A percentile compares a stretch with the other conserved stretches of the same genome.
Conservation (phyloP, 2,797 vertebrate genomes). For the Muraenolepis orangiensis region DNA sequence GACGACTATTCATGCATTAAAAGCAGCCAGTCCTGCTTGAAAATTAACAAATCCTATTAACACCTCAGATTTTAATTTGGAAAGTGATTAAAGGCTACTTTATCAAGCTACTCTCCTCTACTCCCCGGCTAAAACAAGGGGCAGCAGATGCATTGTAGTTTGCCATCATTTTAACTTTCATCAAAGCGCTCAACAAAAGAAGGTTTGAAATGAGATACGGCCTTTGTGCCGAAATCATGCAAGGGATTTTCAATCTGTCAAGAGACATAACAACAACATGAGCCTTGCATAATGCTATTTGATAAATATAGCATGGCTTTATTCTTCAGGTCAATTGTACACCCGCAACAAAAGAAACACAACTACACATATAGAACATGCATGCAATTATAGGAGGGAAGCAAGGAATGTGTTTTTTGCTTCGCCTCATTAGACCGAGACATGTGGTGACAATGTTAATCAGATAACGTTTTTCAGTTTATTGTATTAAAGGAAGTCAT, state of each 20-base stretch:
- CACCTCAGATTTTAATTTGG: neutral
- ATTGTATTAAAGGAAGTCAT: neutral
- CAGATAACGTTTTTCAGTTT: neutral
- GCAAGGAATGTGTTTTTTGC: neutral
- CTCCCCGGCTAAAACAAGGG: neutral
- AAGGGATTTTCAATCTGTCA: neutral
- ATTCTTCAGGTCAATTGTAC: neutral
- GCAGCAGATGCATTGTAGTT: neutral
- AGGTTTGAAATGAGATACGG: neutral
- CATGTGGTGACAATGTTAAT: neutral
- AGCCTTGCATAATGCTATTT: neutral
- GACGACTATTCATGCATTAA: neutral
- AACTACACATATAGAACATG: too few relatives aligned
- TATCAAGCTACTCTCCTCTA: neutral
- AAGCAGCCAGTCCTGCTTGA: constrained; percentile 1
- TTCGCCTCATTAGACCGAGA: neutral
- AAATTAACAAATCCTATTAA: constrained; percentile 3
- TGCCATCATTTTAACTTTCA: neutral
- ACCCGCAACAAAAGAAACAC: neutral
- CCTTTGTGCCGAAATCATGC: neutral
- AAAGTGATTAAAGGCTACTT: neutral
- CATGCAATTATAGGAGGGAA: neutral
- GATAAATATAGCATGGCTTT: neutral
- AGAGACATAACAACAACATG: neutral
- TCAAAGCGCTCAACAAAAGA: neutral